Conservation (phyloP, 2,797 vertebrate species). For the Poliocrania exsul region DNA sequence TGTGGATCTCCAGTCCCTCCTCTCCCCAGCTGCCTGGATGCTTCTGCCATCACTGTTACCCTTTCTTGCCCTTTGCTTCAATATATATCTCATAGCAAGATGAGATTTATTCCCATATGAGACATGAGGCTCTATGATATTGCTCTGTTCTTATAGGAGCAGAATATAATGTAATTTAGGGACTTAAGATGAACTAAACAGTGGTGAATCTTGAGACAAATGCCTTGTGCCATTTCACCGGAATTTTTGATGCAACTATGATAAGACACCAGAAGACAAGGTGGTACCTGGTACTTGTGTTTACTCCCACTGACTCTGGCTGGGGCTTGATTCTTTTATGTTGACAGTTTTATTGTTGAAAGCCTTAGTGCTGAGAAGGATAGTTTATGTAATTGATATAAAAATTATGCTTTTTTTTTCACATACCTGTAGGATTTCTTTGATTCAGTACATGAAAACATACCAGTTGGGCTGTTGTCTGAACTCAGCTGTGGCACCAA, state of each 20-base stretch:
- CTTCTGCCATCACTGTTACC: neutral
- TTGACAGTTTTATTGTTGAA: neutral
- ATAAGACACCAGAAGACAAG: neutral
- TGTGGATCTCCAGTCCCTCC: neutral
- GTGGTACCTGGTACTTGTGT: neutral
- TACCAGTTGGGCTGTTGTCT: neutral
- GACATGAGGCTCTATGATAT: neutral
- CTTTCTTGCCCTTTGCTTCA: neutral
- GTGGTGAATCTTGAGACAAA: neutral
- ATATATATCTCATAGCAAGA: neutral
- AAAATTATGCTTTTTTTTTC: neutral
- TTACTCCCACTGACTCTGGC: neutral
- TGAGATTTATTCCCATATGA: neutral
- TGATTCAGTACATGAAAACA: neutral
- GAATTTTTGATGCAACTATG: neutral
- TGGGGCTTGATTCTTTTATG: neutral
- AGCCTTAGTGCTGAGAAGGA: neutral
- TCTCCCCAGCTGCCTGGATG: neutral
- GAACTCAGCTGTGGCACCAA: neutral
- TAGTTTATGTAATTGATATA: neutral
- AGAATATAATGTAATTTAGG: neutral
- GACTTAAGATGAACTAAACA: neutral
- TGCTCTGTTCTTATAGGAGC: neutral
- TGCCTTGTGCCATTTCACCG: neutral
- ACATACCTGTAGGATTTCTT: neutral